Evolutionary conservation across 2,888 invertebrate genomes (phyloP).

Genomic region (Drosophila kuntzei): DNA sequence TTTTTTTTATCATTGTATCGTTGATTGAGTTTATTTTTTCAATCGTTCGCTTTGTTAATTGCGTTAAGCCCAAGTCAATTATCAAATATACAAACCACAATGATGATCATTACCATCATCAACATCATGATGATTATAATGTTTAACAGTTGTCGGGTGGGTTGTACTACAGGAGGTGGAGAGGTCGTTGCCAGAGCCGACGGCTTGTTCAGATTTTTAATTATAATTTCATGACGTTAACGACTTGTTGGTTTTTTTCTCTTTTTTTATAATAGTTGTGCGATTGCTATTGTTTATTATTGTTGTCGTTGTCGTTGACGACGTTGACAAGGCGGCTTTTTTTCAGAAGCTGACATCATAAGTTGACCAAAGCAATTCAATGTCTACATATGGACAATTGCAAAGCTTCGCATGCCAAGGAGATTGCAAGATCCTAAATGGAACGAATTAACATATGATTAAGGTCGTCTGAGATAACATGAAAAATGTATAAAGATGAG

Average conservation of each 20-base stretch:
- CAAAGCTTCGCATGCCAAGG: constrained; percentile 33
- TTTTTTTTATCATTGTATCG: constrained; percentile 35
- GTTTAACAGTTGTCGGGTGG: constrained; percentile 4
- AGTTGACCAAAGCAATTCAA: constrained; percentile 39
- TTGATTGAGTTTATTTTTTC: constrained; percentile 43
- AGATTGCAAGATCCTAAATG: constrained; percentile 24
- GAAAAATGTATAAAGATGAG: not conserved
- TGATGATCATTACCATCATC: constrained; percentile 17
- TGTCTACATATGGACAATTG: constrained; percentile 39
- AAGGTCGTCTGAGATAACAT: constrained; percentile 10
- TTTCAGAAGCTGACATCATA: constrained; percentile 64
- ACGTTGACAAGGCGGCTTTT: constrained; percentile 45
- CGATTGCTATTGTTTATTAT: constrained; percentile 40
- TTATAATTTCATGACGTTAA: constrained; percentile 68
- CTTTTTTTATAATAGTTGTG: constrained; percentile 48
- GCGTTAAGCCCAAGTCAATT: constrained; percentile 73
- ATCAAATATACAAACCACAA: constrained; percentile 57
- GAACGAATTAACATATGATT: constrained; percentile 13
- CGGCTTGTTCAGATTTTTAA: constrained; percentile 60
- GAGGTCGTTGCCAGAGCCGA: constrained; percentile 52
- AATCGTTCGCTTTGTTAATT: constrained; percentile 68
- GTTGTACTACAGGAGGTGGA: constrained; percentile 16
- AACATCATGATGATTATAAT: constrained; percentile 22
- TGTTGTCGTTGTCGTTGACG: constrained; percentile 21
- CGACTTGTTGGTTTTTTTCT: constrained; percentile 49